Evolutionary conservation across 23 tunicate genomes (phyloP), one percentile per base, ranked within the genome.

Genomic region (Halocynthia roretzi): DNA sequence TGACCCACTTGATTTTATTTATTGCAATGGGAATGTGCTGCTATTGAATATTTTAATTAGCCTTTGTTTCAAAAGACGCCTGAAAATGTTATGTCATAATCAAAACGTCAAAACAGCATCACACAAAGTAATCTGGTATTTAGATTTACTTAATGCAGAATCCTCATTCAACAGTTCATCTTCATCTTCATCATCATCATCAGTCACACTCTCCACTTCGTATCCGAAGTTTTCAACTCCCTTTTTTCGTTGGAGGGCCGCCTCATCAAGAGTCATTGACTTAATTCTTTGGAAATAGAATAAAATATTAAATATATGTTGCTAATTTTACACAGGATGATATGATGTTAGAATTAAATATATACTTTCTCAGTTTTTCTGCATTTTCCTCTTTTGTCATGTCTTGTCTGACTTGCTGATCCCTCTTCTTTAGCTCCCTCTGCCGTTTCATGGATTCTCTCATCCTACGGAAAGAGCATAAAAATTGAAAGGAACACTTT

Each of bases 401-500:
- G 49, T 82, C 87, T 44, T 79, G 76, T 18, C 86, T 82, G 23
- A 92, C 72, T 79, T 65, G 78, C 70, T 67, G 76, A 60, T 92
- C 88, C 14, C 85, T 81, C 17, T 71, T 63, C 21, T 81, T 57
- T 40, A 72, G 76, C 64, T 86, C 87, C 61, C 76, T 86, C 72
- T 92, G 81, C 58, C 98, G 75, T 61, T 65, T 78, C 54, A 84
- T 90, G 9, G 98, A 92, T 68, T 92, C 98, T 72, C 98, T 69
- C 87, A 92, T 79, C 23, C 92, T 86, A 54, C 78, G 66, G 17
- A n/a, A 2, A 58, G n/a, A 58, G 17, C 64, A 58, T 15, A 14
- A 58, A n/a, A 58, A 58, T 58, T 58, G 44, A 31, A 31, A 31
- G 44, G 44, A 31, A 31, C 44, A 31, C 44, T 31, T 31, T 4